Evolutionary conservation across 2,113 vertebrate species (phyloP), one percentile per base, ranked within the genome.

Genomic region (Megaceryle maxima): DNA sequence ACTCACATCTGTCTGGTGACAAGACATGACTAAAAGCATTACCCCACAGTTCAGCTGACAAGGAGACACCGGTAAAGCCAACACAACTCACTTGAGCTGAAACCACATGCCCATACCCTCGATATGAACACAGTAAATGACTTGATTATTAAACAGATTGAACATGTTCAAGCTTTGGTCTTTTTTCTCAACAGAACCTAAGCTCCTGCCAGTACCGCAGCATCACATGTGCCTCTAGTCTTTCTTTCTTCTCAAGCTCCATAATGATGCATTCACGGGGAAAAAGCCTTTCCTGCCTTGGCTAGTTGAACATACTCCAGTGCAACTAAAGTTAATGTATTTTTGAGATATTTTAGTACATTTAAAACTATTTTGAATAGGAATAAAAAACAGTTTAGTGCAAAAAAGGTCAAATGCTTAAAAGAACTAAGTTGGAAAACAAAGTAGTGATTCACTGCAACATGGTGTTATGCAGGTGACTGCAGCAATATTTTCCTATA

Each of bases 401-500:
- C 22, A 53, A 26, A 51, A 53, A 53, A 53, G 51, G 15, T 26
- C 21, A 88, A 80, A 67, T 21, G 31, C 20, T 62, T 29, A 29
- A 70, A 46, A 68, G 46, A 43, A 77, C 13, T 10, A 75, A 72
- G 8, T 15, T 70, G 44, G 56, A 70, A 88, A 70, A 57, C 2
- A 16, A 59, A 78, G 15, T 17, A 72, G 75, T 28, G 25, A 60
- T 72, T 63, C 5, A 2, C 17, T 16, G 48, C 0, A 0, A 51
- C 0, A 0, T 21, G 44, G 53, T 0, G 0, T 43, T 51, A 69
- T 60, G 73, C 21, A 31, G 39, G 50, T 9, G 57, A 51, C 8
- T 16, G 13, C 74, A 78, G 83, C 66, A 82, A 44, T 16, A 11
- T 72, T 88, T 11, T 67, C 2, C 43, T 41, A 13, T 4, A 24